Percentiles rank a stretch among this genome's conserved stretches.
These are phyloP conservation scores for Oppia nitens DNA, from an alignment of 1,140 invertebrate genomes.

Conservation along the genomic window DNA sequence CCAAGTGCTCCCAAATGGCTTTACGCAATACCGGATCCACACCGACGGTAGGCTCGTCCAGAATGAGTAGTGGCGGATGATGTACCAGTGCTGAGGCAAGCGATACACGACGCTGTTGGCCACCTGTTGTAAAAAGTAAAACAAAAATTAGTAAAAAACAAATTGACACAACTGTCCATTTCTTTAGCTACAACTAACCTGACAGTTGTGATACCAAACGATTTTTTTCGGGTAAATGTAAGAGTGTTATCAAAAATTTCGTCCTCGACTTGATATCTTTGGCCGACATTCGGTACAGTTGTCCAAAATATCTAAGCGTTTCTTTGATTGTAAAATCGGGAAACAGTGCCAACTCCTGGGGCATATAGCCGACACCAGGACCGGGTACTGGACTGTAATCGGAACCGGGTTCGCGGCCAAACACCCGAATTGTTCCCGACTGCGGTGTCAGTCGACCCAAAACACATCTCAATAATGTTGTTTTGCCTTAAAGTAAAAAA, in stretches of 20 bases:
- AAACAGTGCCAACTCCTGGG: conserved; percentile 30
- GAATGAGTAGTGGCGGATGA: conserved; percentile 44
- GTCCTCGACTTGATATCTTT: conserved; percentile 39
- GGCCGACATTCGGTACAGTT: conserved; percentile 67
- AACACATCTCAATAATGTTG: conserved; percentile 39
- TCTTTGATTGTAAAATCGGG: conserved; percentile 68
- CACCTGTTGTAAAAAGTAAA: conserved; percentile 64
- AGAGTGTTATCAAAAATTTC: conserved; percentile 70
- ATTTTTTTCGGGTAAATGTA: conserved; percentile 49
- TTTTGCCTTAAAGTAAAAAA: conserved; percentile 10
- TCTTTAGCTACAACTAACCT: conserved; percentile 16
- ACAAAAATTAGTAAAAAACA: conserved; percentile 44
- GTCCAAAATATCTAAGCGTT: conserved; percentile 87
- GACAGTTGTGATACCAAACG: conserved; percentile 33
- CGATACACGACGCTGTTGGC: conserved; percentile 75
- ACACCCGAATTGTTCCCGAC: conserved; percentile 12
- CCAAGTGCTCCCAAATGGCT: conserved; percentile 75
- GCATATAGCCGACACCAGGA: conserved; percentile 32
- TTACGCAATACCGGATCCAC: conserved; percentile 74
- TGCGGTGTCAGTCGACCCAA: conserved; percentile 11
- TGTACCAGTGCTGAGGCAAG: conserved; percentile 82
- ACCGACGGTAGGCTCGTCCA: conserved; percentile 39
- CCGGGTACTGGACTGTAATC: conserved; percentile 25
- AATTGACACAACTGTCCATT: not conserved
- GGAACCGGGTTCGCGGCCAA: conserved; percentile 8